A percentile compares a stretch with the other conserved stretches of the same genome.
Evolutionary conservation across 2,888 invertebrate genomes (phyloP).

Genomic region (Pegoplata infirma): DNA sequence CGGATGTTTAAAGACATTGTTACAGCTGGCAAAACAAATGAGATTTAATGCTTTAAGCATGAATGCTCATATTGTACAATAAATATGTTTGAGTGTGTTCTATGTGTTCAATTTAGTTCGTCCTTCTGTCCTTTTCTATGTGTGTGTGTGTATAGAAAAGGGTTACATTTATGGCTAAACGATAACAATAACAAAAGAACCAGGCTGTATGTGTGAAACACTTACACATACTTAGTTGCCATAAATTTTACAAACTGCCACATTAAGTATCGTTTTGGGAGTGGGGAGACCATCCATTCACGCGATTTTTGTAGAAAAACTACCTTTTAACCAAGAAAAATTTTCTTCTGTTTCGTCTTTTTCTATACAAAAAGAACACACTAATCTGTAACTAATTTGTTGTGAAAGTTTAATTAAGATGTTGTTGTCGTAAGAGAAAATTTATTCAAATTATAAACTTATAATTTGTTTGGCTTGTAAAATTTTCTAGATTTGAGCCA

Average conservation of each 20-base stretch:
- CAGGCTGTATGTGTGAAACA: slow-evolving; percentile 35
- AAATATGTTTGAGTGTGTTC: background rate
- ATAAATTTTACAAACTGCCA: slow-evolving; percentile 53
- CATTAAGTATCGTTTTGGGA: slow-evolving; percentile 30
- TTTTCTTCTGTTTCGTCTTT: background rate
- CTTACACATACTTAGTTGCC: slow-evolving; percentile 43
- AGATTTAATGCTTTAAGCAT: slow-evolving; percentile 73
- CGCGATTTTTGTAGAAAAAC: slow-evolving; percentile 48
- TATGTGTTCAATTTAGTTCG: background rate
- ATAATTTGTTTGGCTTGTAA: background rate
- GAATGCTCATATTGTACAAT: slow-evolving; percentile 63
- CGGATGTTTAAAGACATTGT: slow-evolving; percentile 63
- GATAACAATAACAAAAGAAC: slow-evolving; percentile 18
- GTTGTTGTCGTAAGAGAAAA: slow-evolving; percentile 51
- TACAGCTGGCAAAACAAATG: slow-evolving; percentile 76
- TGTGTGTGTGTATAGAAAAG: slow-evolving; percentile 21
- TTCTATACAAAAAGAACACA: slow-evolving; percentile 61
- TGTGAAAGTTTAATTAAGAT: slow-evolving; percentile 66
- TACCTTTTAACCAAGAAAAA: background rate
- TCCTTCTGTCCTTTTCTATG: background rate
- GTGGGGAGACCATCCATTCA: slow-evolving; percentile 53
- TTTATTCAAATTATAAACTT: slow-evolving; percentile 59
- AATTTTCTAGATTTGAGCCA: background rate
- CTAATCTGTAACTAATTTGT: slow-evolving; percentile 72
- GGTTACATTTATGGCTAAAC: slow-evolving; percentile 56